phyloP scores from a whole-genome alignment of 1,140 invertebrate species.

The Periplaneta americana region DNA sequence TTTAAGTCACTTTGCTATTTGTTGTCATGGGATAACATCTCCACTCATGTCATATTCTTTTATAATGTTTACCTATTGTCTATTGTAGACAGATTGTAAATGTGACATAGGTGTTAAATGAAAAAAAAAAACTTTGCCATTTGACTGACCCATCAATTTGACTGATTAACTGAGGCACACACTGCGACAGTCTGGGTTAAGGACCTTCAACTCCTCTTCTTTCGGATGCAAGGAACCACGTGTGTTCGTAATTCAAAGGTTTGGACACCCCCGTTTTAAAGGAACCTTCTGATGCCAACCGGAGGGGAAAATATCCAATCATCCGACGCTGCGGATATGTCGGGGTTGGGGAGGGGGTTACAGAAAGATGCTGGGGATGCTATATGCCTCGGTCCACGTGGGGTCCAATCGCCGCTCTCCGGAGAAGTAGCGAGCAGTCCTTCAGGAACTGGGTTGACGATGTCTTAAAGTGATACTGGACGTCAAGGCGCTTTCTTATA shows the following conservation, averaged over 20 bases:
- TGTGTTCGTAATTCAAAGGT: neutral
- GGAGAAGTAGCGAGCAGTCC: neutral
- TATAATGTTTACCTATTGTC: no score
- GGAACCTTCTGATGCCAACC: neutral
- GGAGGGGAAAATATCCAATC: constrained; percentile 9
- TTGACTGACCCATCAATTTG: no score
- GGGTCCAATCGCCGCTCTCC: neutral
- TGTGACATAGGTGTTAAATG: no score
- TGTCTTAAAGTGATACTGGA: neutral
- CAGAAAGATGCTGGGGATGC: neutral
- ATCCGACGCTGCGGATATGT: neutral
- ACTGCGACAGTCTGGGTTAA: no score
- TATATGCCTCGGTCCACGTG: neutral
- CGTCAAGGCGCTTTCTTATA: neutral
- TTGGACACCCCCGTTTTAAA: neutral
- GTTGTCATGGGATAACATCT: no score
- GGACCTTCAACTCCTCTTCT: no score
- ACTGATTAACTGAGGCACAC: no score
- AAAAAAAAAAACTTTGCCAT: no score
- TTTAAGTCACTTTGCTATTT: no score
- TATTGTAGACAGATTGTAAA: no score
- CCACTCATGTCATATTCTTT: no score
- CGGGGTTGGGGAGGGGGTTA: neutral
- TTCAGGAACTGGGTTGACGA: neutral
- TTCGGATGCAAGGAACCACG: no score